These are phyloP conservation scores for Muscicapa adusta DNA, from an alignment of 2,113 vertebrate genomes.

Conservation along the genomic window DNA sequence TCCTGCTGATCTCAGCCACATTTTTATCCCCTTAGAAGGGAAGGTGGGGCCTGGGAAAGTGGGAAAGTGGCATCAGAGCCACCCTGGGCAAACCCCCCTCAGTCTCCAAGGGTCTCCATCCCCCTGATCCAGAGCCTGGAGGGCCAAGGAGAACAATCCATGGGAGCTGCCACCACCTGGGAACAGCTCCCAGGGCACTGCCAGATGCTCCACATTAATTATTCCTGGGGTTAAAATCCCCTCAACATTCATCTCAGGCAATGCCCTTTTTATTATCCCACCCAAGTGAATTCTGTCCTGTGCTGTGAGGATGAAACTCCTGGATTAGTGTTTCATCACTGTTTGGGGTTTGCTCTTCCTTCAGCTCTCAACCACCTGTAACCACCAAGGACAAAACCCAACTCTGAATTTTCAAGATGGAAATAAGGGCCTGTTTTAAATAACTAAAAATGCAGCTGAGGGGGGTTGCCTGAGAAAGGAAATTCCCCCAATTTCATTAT, in stretches of 20 bases:
- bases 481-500: not conserved
- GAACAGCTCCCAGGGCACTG: not conserved
- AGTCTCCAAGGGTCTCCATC: not conserved
- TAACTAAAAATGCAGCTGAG: not conserved
- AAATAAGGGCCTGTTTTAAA: not conserved
- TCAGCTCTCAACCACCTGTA: not conserved
- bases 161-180: not conserved
- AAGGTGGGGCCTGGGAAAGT: too few species aligned
- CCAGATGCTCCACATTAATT: conserved; percentile 29
- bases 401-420: not conserved
- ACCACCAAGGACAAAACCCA: not conserved
- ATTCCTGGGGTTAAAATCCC: not conserved
- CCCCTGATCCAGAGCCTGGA: not conserved
- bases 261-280: not conserved
- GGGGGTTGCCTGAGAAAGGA: not conserved
- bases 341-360: not conserved
- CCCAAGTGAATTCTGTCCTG: not conserved
- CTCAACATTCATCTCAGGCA: not conserved
- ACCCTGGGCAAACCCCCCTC: too few species aligned
- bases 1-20: too few species aligned
- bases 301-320: not conserved
- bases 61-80: too few species aligned
- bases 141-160: not conserved
- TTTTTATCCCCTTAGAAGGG: too few species aligned
- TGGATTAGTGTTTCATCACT: not conserved